Evolutionary conservation across 2,888 invertebrate species (phyloP).

Genomic region (Hofmannophila pseudospretella): DNA sequence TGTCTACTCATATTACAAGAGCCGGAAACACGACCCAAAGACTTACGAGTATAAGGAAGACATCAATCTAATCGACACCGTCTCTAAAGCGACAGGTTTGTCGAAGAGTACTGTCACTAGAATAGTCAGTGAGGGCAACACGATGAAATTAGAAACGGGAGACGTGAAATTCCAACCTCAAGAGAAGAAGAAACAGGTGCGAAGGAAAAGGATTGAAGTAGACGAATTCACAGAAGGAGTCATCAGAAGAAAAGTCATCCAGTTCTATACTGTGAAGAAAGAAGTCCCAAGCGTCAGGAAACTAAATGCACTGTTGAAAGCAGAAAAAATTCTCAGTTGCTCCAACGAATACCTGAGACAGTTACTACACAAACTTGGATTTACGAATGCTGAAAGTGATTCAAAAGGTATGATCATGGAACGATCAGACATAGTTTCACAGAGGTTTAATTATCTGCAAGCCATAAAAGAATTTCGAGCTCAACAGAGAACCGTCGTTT

Average conservation of each 20-base stretch:
- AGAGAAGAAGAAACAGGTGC: constrained; percentile 3
- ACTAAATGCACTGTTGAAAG: constrained; percentile 7
- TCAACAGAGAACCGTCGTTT: constrained; percentile 5
- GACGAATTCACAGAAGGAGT: constrained; percentile 7
- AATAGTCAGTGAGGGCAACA: constrained; percentile 8
- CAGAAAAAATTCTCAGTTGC: constrained; percentile 9
- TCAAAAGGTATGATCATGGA: constrained; percentile 1
- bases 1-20: constrained; percentile 8
- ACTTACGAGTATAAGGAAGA: constrained; percentile 6
- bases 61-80: constrained; percentile 7
- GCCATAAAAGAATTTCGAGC: constrained; percentile 3
- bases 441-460: constrained; percentile 7
- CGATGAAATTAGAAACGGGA: constrained; percentile 2
- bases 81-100: constrained; percentile 5
- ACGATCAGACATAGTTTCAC: neutral
- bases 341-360: constrained; percentile 11
- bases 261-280: constrained; percentile 5
- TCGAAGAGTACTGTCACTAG: constrained; percentile 9
- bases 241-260: constrained; percentile 11
- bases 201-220: constrained; percentile 9
- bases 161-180: neutral
- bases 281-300: constrained; percentile 9
- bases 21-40: constrained; percentile 3
- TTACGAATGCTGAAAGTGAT: constrained; percentile 3
- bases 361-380: constrained; percentile 9